A percentile compares a stretch with the other conserved stretches of the same genome.
Conservation (phyloP, 2,797 vertebrate species). For the Heliangelus exortis region DNA sequence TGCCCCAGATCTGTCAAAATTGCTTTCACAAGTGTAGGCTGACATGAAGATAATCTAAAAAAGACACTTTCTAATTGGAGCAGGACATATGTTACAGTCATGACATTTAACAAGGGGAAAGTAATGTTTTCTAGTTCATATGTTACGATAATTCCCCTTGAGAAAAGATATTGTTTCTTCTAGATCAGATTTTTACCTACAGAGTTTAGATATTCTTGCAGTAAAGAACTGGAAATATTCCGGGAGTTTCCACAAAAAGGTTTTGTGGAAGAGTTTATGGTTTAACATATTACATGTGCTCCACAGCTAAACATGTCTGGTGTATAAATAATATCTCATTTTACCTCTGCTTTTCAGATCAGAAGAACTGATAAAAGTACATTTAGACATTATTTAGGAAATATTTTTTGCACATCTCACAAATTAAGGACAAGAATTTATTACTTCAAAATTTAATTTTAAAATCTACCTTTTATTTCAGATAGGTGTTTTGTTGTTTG, state of each 20-base stretch:
- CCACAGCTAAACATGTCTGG: background rate
- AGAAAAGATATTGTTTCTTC: slow-evolving; percentile 28
- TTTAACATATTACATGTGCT: background rate
- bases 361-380: slow-evolving; percentile 10
- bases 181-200: background rate
- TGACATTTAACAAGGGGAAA: slow-evolving; percentile 46
- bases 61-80: slow-evolving; percentile 64
- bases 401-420: background rate
- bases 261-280: slow-evolving; percentile 30
- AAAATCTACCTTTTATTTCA: background rate
- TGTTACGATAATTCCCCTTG: background rate
- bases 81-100: slow-evolving; percentile 20
- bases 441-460: background rate
- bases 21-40: slow-evolving; percentile 45
- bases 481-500: background rate
- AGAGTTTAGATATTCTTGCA: background rate
- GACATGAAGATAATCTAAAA: slow-evolving; percentile 53
- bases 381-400: background rate
- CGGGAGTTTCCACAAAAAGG: background rate
- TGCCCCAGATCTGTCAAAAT: slow-evolving; percentile 66
- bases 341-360: slow-evolving; percentile 27
- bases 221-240: slow-evolving; percentile 30
- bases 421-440: background rate
- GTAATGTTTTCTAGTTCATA: slow-evolving; percentile 5
- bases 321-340: background rate